phyloP scores from a whole-genome alignment of 2,888 invertebrate genomes.

The Kryphioiulus occultus region DNA sequence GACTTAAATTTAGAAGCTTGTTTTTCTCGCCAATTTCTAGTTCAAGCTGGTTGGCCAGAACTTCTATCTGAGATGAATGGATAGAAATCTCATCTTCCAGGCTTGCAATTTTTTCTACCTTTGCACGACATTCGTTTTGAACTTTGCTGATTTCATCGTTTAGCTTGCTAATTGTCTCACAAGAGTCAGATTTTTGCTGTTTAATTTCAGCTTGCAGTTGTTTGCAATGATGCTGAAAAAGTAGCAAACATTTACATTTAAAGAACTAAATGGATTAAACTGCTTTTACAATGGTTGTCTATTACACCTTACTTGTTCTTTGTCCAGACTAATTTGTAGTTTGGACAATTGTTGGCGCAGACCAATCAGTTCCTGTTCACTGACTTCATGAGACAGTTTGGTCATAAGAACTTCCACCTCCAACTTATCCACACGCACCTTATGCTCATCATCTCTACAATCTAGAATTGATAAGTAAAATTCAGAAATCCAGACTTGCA shows the following conservation, averaged over 20 bases:
- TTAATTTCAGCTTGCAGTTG: background rate
- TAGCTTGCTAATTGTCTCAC: background rate
- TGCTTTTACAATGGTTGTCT: background rate
- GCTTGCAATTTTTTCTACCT: background rate
- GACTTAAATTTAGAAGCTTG: background rate
- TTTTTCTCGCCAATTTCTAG: background rate
- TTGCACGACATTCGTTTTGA: background rate
- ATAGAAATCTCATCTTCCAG: background rate
- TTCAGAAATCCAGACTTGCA: background rate
- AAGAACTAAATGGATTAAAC: background rate
- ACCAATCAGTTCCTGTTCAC: constrained; percentile 2
- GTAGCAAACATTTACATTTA: background rate
- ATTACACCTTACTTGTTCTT: background rate
- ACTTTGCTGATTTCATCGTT: background rate
- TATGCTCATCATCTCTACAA: background rate
- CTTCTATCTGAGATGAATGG: background rate
- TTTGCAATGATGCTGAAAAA: background rate
- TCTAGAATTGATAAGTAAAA: background rate
- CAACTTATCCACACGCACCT: constrained; percentile 13
- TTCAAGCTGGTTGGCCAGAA: background rate
- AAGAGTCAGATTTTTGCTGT: background rate
- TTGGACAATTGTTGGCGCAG: background rate
- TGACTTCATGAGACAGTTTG: constrained; percentile 20
- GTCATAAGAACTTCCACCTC: constrained; percentile 43
- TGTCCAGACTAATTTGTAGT: constrained; percentile 18